Evolutionary conservation across 1,140 invertebrate genomes (phyloP), one percentile per base, ranked within the genome.

Genomic region (Orius laevigatus): DNA sequence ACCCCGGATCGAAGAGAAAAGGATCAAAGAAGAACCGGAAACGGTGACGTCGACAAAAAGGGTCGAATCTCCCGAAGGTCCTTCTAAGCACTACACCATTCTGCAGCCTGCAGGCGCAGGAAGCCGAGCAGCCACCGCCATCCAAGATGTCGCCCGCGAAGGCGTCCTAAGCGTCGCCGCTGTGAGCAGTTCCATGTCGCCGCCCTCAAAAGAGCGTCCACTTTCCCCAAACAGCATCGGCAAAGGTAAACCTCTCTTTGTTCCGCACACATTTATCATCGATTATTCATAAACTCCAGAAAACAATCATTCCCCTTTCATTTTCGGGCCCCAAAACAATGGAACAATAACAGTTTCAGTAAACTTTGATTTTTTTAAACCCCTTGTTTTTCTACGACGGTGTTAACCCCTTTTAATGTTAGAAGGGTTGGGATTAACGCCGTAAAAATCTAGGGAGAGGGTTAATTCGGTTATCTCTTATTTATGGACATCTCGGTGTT

Each of bases 51-150:
- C 52, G 34, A 52, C 18, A 9, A 51, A 31, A 47, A 50, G 14
- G 11, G 64, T 66, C 0, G 66, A 65, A 15, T 73, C 72, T 15
- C 72, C 73, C 0, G 73, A 74, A 20, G 34, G 14, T 49, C 61
- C 64, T 35, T 59, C 61, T 51, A 73, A 84, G 63, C 82, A 86
- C 57, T 87, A 86, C 57, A 87, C 83, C 11, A 83, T 85, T 43
- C 66, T 86, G 12, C 84, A 87, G 59, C 83, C 83, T 1, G 82
- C 83, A 6, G 78, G 76, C 11, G 70, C 75, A 0, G 78, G 79
- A 2, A 84, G 81, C 4, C 71, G 81, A 25, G 80, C 80, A 0
- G 80, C 81, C 1, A 80, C 76, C 14, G 80, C 80, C 0, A 71
- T 85, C 42, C 81, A 85, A 58, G 82, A 85, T 58, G 68, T 71